Base-by-base conservation (phyloP, 2,888 invertebrate genomes). In the Eilema sororculum region DNA sequence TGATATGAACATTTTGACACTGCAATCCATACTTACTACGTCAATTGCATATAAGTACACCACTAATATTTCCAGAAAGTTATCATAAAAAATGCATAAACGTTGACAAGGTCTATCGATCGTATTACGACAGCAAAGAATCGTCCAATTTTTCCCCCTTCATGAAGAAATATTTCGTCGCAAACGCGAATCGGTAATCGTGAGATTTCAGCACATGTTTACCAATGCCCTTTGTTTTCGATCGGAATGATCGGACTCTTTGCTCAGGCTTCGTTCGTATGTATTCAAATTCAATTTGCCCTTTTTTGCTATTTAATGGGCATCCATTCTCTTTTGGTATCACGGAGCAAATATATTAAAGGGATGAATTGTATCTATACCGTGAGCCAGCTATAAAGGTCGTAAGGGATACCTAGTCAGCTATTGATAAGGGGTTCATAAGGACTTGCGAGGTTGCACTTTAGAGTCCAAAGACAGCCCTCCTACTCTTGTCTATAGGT, bases 241-340 rank as follows among this genome's bases (percentile, higher is more conserved):
- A 8, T n/a, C 6, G 46, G 46, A 20, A 6, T 46, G 30, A 10
- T 62, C 25, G 41, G 37, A 30, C 41, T 68, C 52, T 57, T 68
- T 74, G 30, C 56, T 65, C 64, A 65, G 24, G 52, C 41, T 13
- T 37, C 33, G 52, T 58, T 52, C 25, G 56, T 60, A 67, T 59
- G 67, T 75, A 78, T 75, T 76, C 78, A 72, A 80, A 80, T 75
- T 78, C 41, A 65, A 72, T 80, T 75, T 67, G 30, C 41, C 65
- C 33, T 57, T 65, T 59, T 57, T 67, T 56, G 28, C 13, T 67
- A 28, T 56, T 56, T n/a, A 16, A 52, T 46, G 25, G 28, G 8
- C 24, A 58, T 58, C 25, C 16, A 58, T 25, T 58, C 57, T 58
- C 57, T 28, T 28, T 56, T 52, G 16, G 25, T 13, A 20, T 46